Percentiles rank a stretch among this genome's conserved stretches.
Conservation (phyloP, 2,888 invertebrate genomes). For the Stenolophus ochropezus region DNA sequence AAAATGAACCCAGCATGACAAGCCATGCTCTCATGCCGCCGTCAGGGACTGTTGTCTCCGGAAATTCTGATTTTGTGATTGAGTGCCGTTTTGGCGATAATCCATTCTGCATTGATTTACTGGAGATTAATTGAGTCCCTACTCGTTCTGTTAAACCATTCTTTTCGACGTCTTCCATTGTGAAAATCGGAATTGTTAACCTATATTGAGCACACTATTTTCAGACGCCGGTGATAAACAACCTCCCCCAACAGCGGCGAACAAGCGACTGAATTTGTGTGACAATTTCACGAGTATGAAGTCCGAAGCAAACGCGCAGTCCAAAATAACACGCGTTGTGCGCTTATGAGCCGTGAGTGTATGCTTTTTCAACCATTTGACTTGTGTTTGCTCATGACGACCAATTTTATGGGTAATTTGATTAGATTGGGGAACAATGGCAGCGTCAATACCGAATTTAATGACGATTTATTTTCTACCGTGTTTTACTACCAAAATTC, state of each 20-base stretch:
- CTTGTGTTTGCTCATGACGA: constrained; percentile 23
- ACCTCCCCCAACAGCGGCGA: constrained; percentile 46
- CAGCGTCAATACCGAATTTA: constrained; percentile 45
- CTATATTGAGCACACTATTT: constrained; percentile 51
- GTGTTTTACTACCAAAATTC: constrained; percentile 17
- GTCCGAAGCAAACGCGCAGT: not conserved
- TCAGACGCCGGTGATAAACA: constrained; percentile 41
- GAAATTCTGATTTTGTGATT: constrained; percentile 63
- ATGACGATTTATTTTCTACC: constrained; percentile 38
- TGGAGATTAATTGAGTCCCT: constrained; percentile 10
- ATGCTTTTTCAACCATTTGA: constrained; percentile 38
- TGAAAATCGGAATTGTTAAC: constrained; percentile 38
- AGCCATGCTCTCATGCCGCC: constrained; percentile 88
- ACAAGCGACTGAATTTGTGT: constrained; percentile 36
- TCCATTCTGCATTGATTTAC: constrained; percentile 53
- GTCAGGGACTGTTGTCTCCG: constrained; percentile 77
- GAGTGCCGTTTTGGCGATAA: constrained; percentile 41
- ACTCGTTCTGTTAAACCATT: constrained; percentile 49
- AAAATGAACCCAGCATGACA: constrained; percentile 88
- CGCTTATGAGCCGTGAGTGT: constrained; percentile 3
- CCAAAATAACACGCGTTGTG: not conserved
- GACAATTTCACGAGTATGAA: constrained; percentile 13
- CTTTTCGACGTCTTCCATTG: constrained; percentile 53
- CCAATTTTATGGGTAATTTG: constrained; percentile 46
- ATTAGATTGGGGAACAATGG: constrained; percentile 55